Conservation (phyloP, 2,113 vertebrate genomes). For the Piaya cayana region DNA sequence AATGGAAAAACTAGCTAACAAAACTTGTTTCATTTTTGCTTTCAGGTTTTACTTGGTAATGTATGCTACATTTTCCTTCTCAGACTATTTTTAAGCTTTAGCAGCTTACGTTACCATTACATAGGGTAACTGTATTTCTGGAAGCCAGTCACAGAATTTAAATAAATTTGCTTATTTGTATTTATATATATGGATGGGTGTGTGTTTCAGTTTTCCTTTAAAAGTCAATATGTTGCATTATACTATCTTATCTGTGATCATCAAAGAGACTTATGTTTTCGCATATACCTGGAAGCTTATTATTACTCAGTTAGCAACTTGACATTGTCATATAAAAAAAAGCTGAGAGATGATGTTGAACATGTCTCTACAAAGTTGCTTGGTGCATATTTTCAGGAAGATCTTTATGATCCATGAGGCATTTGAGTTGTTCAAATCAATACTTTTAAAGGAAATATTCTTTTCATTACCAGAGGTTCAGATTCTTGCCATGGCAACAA, state of each 20-base stretch:
- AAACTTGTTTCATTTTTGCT: not conserved
- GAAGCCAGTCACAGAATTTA: not conserved
- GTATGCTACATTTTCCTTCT: not conserved
- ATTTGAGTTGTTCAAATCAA: not conserved
- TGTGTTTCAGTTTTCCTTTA: not conserved
- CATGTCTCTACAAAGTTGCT: not conserved
- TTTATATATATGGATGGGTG: fast-evolving
- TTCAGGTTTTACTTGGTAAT: not conserved
- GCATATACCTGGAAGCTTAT: not conserved
- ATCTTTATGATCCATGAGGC: not conserved
- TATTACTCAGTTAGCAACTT: not conserved
- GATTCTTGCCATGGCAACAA: not conserved
- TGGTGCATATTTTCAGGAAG: not conserved
- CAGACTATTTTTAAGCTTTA: not conserved
- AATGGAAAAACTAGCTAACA: not conserved
- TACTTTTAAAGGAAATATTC: not conserved
- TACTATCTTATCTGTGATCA: not conserved
- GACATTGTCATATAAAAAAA: not conserved
- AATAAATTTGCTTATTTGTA: not conserved
- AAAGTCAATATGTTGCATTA: not conserved
- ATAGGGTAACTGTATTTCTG: not conserved
- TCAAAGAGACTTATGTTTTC: not conserved
- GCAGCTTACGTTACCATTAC: not conserved
- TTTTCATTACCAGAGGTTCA: not conserved
- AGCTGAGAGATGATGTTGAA: not conserved